These are phyloP conservation scores for Cantharis flavilabris DNA, from an alignment of 2,888 invertebrate species.

Conservation along the genomic window DNA sequence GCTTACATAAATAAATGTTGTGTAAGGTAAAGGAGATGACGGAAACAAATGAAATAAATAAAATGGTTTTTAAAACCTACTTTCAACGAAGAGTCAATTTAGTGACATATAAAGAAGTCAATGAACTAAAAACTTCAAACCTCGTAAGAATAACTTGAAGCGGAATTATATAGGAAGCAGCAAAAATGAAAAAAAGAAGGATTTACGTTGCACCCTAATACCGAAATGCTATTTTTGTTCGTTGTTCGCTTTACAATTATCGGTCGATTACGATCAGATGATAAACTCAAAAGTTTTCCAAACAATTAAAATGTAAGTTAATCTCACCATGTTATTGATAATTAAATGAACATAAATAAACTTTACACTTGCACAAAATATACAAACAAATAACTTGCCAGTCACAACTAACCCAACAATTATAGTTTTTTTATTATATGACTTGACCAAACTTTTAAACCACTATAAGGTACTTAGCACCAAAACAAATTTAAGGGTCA, in stretches of 20 bases:
- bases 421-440: background rate
- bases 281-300: background rate
- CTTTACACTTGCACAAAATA: background rate
- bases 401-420: background rate
- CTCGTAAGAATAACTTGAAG: background rate
- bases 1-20: background rate
- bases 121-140: slow-evolving; percentile 26
- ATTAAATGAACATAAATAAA: background rate
- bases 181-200: background rate
- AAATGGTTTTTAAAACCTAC: background rate
- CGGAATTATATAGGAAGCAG: background rate
- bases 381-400: background rate
- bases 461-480: background rate
- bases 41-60: background rate
- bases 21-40: background rate
- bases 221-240: background rate
- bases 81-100: slow-evolving; percentile 29
- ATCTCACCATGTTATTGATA: background rate
- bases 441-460: background rate
- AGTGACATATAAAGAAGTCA: slow-evolving; percentile 30
- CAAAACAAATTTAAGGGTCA: background rate
- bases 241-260: background rate
- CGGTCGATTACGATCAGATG: background rate
- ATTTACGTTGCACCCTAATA: background rate
- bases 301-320: background rate